phyloP scores from a whole-genome alignment of 2,797 vertebrate genomes.

The Nothura maculosa region DNA sequence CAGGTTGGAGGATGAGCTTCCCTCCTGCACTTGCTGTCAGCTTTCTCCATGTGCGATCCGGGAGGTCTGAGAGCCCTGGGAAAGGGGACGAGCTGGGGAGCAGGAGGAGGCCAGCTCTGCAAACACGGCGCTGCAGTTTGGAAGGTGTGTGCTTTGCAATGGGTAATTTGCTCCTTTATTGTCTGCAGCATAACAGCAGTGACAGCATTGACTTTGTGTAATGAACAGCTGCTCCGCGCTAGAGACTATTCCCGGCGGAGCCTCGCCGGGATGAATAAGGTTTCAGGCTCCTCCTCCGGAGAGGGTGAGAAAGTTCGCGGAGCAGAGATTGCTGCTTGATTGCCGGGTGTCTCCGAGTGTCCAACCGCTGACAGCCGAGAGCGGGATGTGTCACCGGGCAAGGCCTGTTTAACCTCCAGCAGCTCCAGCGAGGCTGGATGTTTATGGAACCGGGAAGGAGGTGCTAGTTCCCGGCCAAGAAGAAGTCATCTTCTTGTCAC shows the following conservation, averaged over 20 bases:
- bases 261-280: conserved; percentile 49
- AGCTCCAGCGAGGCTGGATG: background rate
- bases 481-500: conserved; percentile 39
- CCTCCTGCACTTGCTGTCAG: background rate
- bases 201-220: conserved; percentile 72
- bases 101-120: conserved; percentile 3
- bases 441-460: background rate
- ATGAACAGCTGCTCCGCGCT: conserved; percentile 72
- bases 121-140: background rate
- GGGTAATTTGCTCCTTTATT: conserved; percentile 71
- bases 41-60: background rate
- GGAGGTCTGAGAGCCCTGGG: background rate
- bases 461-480: conserved; percentile 23
- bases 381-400: conserved; percentile 10
- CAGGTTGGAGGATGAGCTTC: background rate
- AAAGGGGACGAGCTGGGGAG: background rate
- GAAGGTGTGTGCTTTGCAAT: conserved; percentile 66
- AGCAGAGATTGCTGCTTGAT: conserved; percentile 48
- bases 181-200: conserved; percentile 68
- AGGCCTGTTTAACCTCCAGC: conserved; percentile 45
- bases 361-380: conserved; percentile 44
- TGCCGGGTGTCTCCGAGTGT: conserved; percentile 6
- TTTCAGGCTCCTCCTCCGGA: conserved; percentile 69
- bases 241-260: conserved; percentile 54
- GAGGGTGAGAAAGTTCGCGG: conserved; percentile 71